Evolutionary conservation across 2,797 vertebrate genomes (phyloP), one percentile per base, ranked within the genome.

Genomic region (Halcyon chelicuti): DNA sequence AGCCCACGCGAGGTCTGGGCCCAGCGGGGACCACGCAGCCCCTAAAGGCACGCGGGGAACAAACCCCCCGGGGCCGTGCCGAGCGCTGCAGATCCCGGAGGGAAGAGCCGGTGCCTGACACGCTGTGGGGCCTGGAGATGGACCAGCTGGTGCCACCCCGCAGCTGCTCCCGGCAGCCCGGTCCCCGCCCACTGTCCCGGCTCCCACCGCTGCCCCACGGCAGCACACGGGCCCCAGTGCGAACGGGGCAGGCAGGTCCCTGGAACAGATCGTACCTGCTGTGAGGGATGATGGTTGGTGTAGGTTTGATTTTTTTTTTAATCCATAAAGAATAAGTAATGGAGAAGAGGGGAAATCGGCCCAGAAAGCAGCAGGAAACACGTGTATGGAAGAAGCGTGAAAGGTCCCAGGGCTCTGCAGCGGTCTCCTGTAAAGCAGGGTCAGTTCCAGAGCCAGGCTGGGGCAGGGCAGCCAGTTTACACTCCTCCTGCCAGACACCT

Each of bases 251-350:
- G 47, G 29, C 4, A 11, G 8, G 8, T 1, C 18, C 57, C 51
- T 9, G 33, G 47, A 29, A 8, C 14, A 26, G 37, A 37, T 13
- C 9, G 40, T 47, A 26, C 42, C 42, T 40, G 28, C 10, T 18
- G 7, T 1, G 0, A 58, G 10, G 12, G 8, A 25, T 35, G 29
- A 9, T 4, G 2, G 40, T 4, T 44, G 14, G 17, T 12, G 12
- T 0, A 9, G 9, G 9, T 11, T 75, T 29, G 12, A 3, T 8
- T 21, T 13, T 49, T 66, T 42, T 81, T 91, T 81, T 83, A 60
- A 88, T 86, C 37, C 19, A 44, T 15, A 47, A 81, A 52, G 10
- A 31, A n/a, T 29, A 73, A 46, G 14, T 26, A 35, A 61, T 0
- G 20, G 49, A 12, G 14, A 2, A 46, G n/a, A 51, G 4, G 25